Evolutionary conservation across 2,888 invertebrate genomes (phyloP), one percentile per base, ranked within the genome.

Genomic region (Sclerodermus sp.): DNA sequence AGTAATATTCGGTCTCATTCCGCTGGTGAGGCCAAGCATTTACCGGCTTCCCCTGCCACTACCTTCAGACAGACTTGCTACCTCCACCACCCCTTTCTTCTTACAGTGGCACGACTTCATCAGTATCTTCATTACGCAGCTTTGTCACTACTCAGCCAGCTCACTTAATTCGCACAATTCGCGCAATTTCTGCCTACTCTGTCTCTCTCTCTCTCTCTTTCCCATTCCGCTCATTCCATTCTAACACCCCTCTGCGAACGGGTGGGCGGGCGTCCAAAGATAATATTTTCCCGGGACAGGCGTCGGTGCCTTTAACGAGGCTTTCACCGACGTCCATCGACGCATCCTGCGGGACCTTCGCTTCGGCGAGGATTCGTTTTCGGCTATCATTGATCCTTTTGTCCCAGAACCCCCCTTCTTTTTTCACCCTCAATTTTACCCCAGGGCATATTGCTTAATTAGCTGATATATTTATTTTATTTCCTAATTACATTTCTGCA

Each of bases 61-160:
- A 23, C 23, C 23, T 23, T 23, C 23, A 23, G 23, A 23, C 23
- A 8, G 23, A 23, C 4, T 23, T 3, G 23, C 23, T 8, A 3
- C 23, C 8, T 23, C 23, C 23, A 23, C 8, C 23, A 8, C 8
- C 23, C 23, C 8, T 43, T 16, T 18, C 23, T 10, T 38, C 30
- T n/a, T n/a, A n/a, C 42, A 42, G 37, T 30, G 40, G n/a, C 13
- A 13, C 29, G 37, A 41, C 51, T 43, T 18, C 43, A 42, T 36
- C 53, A 44, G 57, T 58, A 60, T 63, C 59, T 59, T 63, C 59
- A 61, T 63, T 58, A 53, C 52, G 59, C 56, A 50, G 58, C 64
- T 63, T 62, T 57, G 60, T 58, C 60, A 52, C 47, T 49, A 54
- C 57, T 60, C 53, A 50, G 52, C 45, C 51, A 53, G 53, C 61